Evolutionary conservation across 1,140 invertebrate species (phyloP).

Genomic region (Trichonephila inaurata): DNA sequence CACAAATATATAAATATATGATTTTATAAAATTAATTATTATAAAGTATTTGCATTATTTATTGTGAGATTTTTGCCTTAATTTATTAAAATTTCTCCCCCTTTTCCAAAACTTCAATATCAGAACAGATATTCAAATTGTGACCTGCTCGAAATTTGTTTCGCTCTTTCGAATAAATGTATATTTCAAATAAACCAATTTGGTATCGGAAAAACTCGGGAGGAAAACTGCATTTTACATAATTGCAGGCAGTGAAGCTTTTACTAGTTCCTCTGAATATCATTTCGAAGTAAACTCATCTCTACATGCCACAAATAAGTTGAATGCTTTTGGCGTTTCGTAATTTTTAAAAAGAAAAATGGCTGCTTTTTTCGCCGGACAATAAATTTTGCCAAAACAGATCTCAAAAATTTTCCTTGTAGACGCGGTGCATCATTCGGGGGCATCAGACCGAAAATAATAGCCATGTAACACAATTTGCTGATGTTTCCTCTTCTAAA

Average conservation of each 20-base stretch:
- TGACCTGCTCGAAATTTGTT: background rate
- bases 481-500: background rate
- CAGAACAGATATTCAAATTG: background rate
- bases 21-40: no score
- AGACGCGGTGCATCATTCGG: background rate
- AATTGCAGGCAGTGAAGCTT: background rate
- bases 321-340: background rate
- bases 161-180: background rate
- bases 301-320: background rate
- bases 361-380: background rate
- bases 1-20: no score
- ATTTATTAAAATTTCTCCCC: no score
- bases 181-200: background rate
- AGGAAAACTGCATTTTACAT: background rate
- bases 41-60: no score
- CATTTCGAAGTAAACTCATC: background rate
- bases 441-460: slow-evolving; percentile 28
- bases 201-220: background rate
- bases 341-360: background rate
- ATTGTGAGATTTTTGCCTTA: no score
- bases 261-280: background rate
- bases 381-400: background rate
- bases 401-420: background rate
- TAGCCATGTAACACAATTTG: slow-evolving; percentile 45
- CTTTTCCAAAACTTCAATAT: no score